These are phyloP conservation scores for Pterois miles DNA, from an alignment of 2,797 vertebrate genomes.

Conservation along the genomic window DNA sequence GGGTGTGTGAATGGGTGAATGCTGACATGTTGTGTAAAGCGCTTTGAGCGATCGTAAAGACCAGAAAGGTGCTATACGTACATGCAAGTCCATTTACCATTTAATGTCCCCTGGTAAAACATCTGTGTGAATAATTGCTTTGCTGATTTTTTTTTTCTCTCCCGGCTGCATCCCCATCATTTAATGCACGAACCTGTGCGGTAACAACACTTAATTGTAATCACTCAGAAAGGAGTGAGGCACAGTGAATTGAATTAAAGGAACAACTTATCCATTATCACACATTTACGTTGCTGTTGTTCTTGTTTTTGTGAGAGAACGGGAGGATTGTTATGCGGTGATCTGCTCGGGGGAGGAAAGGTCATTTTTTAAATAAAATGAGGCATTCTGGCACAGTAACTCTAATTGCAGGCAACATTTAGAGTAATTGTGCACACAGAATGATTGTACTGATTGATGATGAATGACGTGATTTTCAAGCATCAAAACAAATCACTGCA, in stretches of 20 bases:
- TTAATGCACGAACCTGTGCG: conserved; percentile 57
- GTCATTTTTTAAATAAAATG: conserved; percentile 51
- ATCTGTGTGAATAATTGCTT: conserved; percentile 67
- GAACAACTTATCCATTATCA: conserved; percentile 19
- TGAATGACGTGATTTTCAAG: conserved; percentile 37
- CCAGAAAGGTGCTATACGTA: too few species aligned
- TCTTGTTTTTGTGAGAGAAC: conserved; percentile 10
- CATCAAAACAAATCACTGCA: conserved; percentile 10
- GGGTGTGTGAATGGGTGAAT: too few species aligned
- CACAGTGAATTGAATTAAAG: not conserved
- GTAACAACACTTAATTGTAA: conserved; percentile 56
- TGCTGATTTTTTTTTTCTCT: conserved; percentile 55
- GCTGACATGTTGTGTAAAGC: too few species aligned
- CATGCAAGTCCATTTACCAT: conserved; percentile 16
- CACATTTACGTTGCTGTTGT: not conserved
- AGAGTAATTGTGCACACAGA: conserved; percentile 55
- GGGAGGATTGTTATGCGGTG: conserved; percentile 9
- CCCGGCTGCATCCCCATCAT: conserved; percentile 1
- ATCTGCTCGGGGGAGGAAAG: conserved; percentile 19
- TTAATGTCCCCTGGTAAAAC: conserved; percentile 62
- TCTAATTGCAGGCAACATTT: conserved; percentile 57
- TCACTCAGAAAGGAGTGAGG: conserved; percentile 17
- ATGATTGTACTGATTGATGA: conserved; percentile 45
- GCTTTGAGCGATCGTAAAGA: too few species aligned
- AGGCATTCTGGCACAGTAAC: conserved; percentile 43